These are phyloP conservation scores for Lineus longissimus DNA, from an alignment of 1,140 invertebrate species.

Conservation along the genomic window DNA sequence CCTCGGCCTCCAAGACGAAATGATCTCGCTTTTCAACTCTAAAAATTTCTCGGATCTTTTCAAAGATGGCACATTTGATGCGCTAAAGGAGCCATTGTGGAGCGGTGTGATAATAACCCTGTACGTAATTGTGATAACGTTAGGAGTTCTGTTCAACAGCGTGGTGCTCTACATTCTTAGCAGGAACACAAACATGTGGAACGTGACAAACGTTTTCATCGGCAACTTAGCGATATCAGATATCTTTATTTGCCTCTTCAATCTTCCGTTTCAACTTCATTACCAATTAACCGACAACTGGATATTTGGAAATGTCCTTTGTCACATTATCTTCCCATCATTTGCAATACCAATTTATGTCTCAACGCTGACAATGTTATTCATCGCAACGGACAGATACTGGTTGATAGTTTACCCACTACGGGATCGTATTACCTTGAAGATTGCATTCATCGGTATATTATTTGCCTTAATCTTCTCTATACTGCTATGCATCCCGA, in stretches of 20 bases:
- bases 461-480: constrained; percentile 33
- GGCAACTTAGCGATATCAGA: constrained; percentile 93
- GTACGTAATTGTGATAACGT: constrained; percentile 45
- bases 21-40: too few relatives aligned
- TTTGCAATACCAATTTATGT: constrained; percentile 65
- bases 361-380: constrained; percentile 66
- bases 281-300: constrained; percentile 83
- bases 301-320: constrained; percentile 65
- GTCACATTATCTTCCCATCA: constrained; percentile 42
- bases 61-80: neutral
- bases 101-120: constrained; percentile 34
- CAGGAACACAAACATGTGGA: constrained; percentile 87
- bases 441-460: constrained; percentile 32
- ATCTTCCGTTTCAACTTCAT: constrained; percentile 67
- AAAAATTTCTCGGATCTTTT: neutral
- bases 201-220: constrained; percentile 97
- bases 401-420: constrained; percentile 64
- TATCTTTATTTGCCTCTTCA: constrained; percentile 84
- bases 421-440: constrained; percentile 33
- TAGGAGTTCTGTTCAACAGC: constrained; percentile 70
- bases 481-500: constrained; percentile 36
- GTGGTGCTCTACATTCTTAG: constrained; percentile 81
- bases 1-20: too few relatives aligned
- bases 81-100: neutral
- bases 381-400: constrained; percentile 69